Evolutionary conservation across 2,888 invertebrate species (phyloP).

Genomic region (Neoascia interrupta): DNA sequence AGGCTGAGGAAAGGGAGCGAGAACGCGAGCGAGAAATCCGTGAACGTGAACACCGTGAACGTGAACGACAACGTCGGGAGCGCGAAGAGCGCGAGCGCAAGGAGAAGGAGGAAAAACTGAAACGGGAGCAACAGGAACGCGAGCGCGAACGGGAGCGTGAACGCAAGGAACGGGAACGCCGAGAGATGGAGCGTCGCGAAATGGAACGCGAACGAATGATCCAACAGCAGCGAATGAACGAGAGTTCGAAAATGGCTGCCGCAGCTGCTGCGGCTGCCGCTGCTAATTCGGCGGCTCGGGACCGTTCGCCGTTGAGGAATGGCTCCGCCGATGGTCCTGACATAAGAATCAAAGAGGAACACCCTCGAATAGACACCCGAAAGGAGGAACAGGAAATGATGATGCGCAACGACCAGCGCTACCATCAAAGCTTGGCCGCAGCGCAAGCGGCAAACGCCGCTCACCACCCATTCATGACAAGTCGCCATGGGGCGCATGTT

Average conservation of each 20-base stretch:
- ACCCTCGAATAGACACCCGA: slow-evolving; percentile 78
- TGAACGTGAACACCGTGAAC: slow-evolving; percentile 79
- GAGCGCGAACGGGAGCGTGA: slow-evolving; percentile 82
- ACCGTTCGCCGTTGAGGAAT: slow-evolving; percentile 88
- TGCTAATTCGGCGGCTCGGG: slow-evolving; percentile 78
- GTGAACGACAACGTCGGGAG: slow-evolving; percentile 79
- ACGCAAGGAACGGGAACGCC: slow-evolving; percentile 82
- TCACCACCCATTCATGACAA: slow-evolving; percentile 80
- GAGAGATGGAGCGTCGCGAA: slow-evolving; percentile 82
- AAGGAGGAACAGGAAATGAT: slow-evolving; percentile 81
- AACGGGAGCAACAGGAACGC: slow-evolving; percentile 82
- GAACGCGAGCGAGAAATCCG: slow-evolving; percentile 79
- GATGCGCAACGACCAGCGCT: slow-evolving; percentile 81
- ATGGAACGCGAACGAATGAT: slow-evolving; percentile 83
- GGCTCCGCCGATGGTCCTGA: slow-evolving; percentile 77
- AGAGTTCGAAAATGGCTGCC: slow-evolving; percentile 80
- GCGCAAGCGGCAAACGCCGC: slow-evolving; percentile 79
- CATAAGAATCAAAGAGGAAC: slow-evolving; percentile 76
- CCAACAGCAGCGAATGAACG: slow-evolving; percentile 81
- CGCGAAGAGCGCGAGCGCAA: slow-evolving; percentile 79
- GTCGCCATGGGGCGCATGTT: slow-evolving; percentile 81
- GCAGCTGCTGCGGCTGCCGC: slow-evolving; percentile 76
- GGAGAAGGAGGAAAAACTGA: slow-evolving; percentile 81
- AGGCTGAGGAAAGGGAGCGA: slow-evolving; percentile 81
- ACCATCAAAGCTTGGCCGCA: slow-evolving; percentile 80